A percentile compares a stretch with the other conserved stretches of the same genome.
Conservation (phyloP, 2,797 vertebrate genomes). For the Lepilemur septentrionalis region DNA sequence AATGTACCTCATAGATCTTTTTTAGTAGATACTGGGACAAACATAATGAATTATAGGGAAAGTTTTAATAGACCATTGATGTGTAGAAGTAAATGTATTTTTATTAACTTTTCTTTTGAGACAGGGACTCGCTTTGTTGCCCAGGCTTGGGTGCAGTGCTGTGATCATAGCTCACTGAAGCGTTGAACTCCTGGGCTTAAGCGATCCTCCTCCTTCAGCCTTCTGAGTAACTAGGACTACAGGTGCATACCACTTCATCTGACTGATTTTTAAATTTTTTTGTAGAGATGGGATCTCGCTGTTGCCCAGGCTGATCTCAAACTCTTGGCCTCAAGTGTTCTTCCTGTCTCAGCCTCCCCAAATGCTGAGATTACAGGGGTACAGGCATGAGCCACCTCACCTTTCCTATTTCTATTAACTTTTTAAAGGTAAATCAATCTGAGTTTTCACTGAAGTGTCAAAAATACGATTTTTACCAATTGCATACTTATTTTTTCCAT, state of each 20-base stretch:
- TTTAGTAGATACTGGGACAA: not conserved
- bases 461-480: not conserved
- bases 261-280: not conserved
- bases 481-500: not conserved
- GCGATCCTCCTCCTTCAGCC: not conserved
- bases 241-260: not conserved
- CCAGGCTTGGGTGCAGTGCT: not conserved
- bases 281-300: not conserved
- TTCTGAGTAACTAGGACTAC: not conserved
- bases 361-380: not conserved
- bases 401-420: not conserved
- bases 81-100: conserved; percentile 7
- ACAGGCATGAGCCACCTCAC: not conserved
- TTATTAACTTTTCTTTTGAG: not conserved
- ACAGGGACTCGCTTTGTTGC: not conserved
- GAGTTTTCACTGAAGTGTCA: not conserved
- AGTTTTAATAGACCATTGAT: not conserved
- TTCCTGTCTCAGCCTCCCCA: not conserved
- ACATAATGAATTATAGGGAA: not conserved
- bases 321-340: not conserved
- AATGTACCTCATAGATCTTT: not conserved
- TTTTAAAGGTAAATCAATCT: conserved; percentile 11
- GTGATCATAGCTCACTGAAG: not conserved
- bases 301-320: not conserved
- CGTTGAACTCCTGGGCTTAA: not conserved